phyloP scores from a whole-genome alignment of 2,888 invertebrate species.

The Tetheella fluctuosa region DNA sequence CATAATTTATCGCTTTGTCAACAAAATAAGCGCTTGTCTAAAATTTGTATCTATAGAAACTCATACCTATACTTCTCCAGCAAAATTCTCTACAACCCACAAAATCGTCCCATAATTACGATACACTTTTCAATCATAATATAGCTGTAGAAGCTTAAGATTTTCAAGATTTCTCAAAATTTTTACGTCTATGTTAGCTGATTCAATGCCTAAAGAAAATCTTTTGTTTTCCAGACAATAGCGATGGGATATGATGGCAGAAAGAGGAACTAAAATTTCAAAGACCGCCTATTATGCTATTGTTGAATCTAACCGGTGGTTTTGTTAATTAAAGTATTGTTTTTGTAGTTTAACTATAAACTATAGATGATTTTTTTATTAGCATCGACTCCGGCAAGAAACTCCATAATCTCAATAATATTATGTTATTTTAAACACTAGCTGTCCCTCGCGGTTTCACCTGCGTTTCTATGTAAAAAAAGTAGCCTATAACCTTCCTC shows the following conservation, averaged over 20 bases:
- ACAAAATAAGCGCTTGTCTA: background rate
- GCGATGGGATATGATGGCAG: constrained; percentile 3
- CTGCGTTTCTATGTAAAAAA: no score
- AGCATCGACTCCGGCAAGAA: no score
- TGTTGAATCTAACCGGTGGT: constrained; percentile 5
- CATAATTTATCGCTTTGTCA: background rate
- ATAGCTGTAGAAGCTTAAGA: background rate
- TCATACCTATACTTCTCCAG: no score
- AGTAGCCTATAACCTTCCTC: no score
- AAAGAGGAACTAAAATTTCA: constrained; percentile 13
- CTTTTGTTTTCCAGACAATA: constrained; percentile 9
- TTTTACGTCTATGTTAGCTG: background rate
- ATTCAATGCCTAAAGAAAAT: background rate
- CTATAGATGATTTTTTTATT: no score
- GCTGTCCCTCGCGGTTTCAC: no score
- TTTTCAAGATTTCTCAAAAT: background rate
- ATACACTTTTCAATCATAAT: background rate
- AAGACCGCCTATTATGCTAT: constrained; percentile 10
- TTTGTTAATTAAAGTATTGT: constrained; percentile 11
- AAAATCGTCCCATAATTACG: no score
- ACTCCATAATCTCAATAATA: no score
- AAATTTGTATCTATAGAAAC: no score
- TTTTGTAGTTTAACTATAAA: background rate
- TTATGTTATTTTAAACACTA: no score
- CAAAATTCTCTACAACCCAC: no score